Conservation (phyloP, 2,113 vertebrate species). For the Uria aalge region DNA sequence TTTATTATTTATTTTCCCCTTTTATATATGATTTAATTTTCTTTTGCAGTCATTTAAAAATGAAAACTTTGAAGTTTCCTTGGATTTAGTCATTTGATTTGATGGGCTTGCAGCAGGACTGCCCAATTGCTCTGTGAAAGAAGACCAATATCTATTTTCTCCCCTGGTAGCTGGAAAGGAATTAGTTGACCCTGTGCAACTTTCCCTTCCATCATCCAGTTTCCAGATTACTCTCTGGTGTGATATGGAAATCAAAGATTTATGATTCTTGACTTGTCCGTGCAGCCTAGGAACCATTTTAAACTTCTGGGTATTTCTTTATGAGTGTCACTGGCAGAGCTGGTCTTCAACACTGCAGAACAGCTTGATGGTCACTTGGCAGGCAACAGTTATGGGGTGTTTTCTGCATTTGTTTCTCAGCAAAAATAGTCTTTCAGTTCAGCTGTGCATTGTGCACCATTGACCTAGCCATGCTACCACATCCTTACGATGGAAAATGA, state of each 20-base stretch:
- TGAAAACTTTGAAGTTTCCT: background rate
- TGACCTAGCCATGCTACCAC: background rate
- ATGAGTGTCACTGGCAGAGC: background rate
- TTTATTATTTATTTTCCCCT: background rate
- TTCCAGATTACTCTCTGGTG: background rate
- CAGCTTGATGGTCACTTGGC: background rate
- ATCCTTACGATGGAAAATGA: background rate
- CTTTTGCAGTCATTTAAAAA: background rate
- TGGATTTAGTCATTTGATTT: background rate
- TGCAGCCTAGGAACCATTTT: background rate
- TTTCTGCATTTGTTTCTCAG: background rate
- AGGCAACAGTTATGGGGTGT: background rate
- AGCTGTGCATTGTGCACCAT: background rate
- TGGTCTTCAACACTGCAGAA: background rate
- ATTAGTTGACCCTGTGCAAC: background rate
- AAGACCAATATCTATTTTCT: background rate
- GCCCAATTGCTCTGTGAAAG: background rate
- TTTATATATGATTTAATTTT: background rate
- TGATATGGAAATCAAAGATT: background rate
- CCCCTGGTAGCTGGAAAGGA: background rate
- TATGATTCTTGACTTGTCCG: background rate
- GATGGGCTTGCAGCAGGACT: background rate
- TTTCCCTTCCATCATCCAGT: background rate
- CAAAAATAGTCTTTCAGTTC: background rate
- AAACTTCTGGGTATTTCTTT: background rate